Percentiles rank a stretch among this genome's conserved stretches.
phyloP scores from a whole-genome alignment of 2,113 vertebrate species.

The Copsychus sechellarum region DNA sequence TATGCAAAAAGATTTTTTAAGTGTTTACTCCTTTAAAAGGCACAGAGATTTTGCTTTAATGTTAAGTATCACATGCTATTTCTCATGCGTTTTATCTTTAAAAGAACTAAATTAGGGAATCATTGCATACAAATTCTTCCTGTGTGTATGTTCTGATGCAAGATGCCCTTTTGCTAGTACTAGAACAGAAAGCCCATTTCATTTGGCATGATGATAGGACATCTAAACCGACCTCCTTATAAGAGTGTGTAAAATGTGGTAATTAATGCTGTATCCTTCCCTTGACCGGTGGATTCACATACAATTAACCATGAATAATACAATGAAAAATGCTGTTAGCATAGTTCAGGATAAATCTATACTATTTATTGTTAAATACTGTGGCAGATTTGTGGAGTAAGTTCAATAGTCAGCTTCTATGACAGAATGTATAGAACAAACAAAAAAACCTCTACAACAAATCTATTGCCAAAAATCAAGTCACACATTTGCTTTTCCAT shows the following conservation, averaged over 20 bases:
- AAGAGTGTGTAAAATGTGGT: neutral
- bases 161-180: neutral
- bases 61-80: neutral
- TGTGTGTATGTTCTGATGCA: neutral
- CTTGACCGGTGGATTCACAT: neutral
- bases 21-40: neutral
- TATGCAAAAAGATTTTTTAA: neutral
- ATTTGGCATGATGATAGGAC: neutral
- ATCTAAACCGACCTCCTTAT: neutral
- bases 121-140: neutral
- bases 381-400: neutral
- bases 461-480: neutral
- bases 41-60: neutral
- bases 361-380: neutral
- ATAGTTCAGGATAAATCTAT: slow-evolving; percentile 20
- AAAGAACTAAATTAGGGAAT: neutral
- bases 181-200: neutral
- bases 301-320: neutral
- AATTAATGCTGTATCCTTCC: neutral
- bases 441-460: neutral
- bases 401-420: neutral
- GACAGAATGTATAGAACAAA: neutral
- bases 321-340: neutral
- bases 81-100: neutral
- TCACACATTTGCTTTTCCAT: neutral